These are phyloP conservation scores for Phaethornis superciliosus DNA, from an alignment of 2,113 vertebrate species.

Conservation along the genomic window DNA sequence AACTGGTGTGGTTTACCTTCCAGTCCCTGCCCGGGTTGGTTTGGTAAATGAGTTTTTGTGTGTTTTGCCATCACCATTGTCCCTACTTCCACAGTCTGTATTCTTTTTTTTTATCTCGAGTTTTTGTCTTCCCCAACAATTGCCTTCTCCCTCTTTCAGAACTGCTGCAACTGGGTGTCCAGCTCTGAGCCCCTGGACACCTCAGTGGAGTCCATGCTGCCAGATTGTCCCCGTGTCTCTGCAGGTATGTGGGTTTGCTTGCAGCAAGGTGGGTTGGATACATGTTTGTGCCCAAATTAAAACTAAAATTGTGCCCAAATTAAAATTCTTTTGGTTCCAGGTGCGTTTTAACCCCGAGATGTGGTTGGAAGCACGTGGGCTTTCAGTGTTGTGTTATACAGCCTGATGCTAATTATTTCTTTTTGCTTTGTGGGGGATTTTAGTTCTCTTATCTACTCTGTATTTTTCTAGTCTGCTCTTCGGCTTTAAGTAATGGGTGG, in stretches of 20 bases:
- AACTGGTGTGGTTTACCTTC: not conserved
- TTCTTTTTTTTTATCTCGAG: not conserved
- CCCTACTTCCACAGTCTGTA: not conserved
- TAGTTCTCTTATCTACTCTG: not conserved
- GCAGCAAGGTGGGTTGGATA: not conserved
- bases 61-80: not conserved
- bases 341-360: not conserved
- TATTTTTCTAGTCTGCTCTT: not conserved
- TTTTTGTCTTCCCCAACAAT: slow-evolving; percentile 13
- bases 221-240: slow-evolving; percentile 93
- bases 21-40: not conserved
- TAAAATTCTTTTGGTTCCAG: not conserved
- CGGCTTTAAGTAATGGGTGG: not conserved
- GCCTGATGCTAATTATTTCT: not conserved
- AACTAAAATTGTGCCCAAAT: too few relatives aligned
- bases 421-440: not conserved
- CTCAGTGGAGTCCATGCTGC: slow-evolving; percentile 91
- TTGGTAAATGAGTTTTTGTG: not conserved
- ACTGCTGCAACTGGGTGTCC: slow-evolving; percentile 96
- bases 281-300: not conserved
- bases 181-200: slow-evolving; percentile 93
- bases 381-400: not conserved
- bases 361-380: not conserved
- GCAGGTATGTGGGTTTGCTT: slow-evolving; percentile 83
- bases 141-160: slow-evolving; percentile 76